phyloP scores from a whole-genome alignment of 2,888 invertebrate species.

The Lasioglossum villosulum region DNA sequence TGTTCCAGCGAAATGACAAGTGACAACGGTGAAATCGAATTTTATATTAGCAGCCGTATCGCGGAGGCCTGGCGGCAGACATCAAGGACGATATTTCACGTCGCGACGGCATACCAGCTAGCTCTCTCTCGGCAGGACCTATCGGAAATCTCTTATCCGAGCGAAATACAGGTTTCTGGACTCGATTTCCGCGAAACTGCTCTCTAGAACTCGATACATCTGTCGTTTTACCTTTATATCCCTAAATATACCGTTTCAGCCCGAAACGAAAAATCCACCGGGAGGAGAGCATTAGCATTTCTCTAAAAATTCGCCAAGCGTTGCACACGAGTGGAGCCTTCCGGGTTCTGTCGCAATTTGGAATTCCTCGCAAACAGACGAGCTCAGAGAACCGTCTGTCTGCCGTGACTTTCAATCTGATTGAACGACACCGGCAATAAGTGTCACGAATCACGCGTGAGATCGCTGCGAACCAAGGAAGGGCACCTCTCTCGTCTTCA shows the following conservation, averaged over 20 bases:
- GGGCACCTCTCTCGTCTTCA: neutral
- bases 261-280: neutral
- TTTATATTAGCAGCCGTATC: constrained; percentile 45
- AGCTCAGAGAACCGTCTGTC: constrained; percentile 37
- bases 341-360: constrained; percentile 55
- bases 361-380: constrained; percentile 64
- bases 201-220: neutral
- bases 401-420: constrained; percentile 61
- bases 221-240: neutral
- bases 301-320: neutral
- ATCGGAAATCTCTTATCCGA: constrained; percentile 44
- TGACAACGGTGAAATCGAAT: constrained; percentile 51
- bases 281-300: neutral
- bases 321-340: neutral
- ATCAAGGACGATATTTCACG: constrained; percentile 34
- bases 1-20: constrained; percentile 36
- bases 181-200: neutral
- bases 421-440: constrained; percentile 73
- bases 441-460: constrained; percentile 76
- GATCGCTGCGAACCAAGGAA: constrained; percentile 33
- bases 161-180: constrained; percentile 15
- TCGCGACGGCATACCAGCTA: neutral
- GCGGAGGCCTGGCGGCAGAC: constrained; percentile 30
- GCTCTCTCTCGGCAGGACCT: constrained; percentile 7
- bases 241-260: neutral